Percentiles rank a stretch among this genome's conserved stretches.
These are phyloP conservation scores for Sebastes melanostomus DNA, from an alignment of 2,797 vertebrate species.

Conservation along the genomic window DNA sequence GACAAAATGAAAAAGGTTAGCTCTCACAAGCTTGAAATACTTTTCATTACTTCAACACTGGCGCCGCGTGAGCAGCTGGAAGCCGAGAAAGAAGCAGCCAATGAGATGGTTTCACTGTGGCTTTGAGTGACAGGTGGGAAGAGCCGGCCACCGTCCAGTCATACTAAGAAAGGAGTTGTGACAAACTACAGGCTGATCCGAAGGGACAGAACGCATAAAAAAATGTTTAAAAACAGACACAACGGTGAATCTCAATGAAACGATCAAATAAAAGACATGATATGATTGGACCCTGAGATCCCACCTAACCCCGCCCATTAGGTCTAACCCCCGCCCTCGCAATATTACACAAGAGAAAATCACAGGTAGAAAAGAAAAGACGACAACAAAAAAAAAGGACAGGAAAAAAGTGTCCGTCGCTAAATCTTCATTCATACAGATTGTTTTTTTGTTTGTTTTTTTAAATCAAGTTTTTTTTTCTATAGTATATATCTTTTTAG, in stretches of 20 bases:
- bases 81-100: conserved; percentile 49
- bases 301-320: conserved; percentile 45
- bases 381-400: conserved; percentile 34
- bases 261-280: conserved; percentile 70
- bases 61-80: conserved; percentile 48
- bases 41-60: conserved; percentile 70
- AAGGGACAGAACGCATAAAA: conserved; percentile 48
- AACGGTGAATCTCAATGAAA: conserved; percentile 47
- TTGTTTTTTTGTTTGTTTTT: conserved; percentile 47
- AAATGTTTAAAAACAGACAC: conserved; percentile 63
- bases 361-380: conserved; percentile 60
- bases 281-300: conserved; percentile 76
- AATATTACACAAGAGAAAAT: conserved; percentile 50
- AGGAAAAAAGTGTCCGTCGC: conserved; percentile 56
- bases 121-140: conserved; percentile 57
- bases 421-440: conserved; percentile 72
- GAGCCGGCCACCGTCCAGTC: conserved; percentile 59
- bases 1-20: conserved; percentile 35
- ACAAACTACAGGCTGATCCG: conserved; percentile 47
- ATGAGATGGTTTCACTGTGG: conserved; percentile 71
- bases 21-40: conserved; percentile 56
- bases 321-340: conserved; percentile 44
- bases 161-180: neutral
- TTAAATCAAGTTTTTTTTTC: conserved; percentile 42
- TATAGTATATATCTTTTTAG: conserved; percentile 58